phyloP scores from a whole-genome alignment of 2,888 invertebrate species.

The Sylvicola cinctus region DNA sequence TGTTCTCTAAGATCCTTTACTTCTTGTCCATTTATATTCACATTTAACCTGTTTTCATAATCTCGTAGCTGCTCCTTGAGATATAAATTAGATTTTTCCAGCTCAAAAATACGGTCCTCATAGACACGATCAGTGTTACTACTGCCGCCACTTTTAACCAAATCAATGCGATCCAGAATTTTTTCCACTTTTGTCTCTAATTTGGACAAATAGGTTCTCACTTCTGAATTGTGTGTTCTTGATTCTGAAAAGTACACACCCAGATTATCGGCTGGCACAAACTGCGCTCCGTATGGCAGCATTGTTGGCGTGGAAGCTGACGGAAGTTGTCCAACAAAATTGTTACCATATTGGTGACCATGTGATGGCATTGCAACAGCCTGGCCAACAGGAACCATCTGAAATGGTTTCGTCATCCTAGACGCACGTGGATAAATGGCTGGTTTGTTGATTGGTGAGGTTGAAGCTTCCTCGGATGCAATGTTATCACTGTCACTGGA shows the following conservation, averaged over 20 bases:
- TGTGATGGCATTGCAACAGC: no score
- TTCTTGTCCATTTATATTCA: no score
- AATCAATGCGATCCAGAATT: slow-evolving; percentile 31
- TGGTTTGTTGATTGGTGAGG: neutral
- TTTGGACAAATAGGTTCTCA: slow-evolving; percentile 40
- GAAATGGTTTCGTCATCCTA: neutral
- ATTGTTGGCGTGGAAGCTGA: no score
- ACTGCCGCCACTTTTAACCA: slow-evolving; percentile 3
- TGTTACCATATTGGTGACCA: no score
- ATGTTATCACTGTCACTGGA: slow-evolving; percentile 22
- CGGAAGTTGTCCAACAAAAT: no score
- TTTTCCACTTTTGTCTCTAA: slow-evolving; percentile 40
- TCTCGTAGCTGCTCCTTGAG: no score
- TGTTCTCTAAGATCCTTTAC: no score
- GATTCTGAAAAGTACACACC: slow-evolving; percentile 36
- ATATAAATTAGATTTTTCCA: no score
- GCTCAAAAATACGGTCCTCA: neutral
- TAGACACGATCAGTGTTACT: slow-evolving; percentile 2
- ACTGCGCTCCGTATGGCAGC: no score
- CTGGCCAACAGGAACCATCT: neutral
- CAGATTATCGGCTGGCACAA: slow-evolving; percentile 20
- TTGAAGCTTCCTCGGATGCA: slow-evolving; percentile 2
- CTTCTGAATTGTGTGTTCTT: slow-evolving; percentile 40
- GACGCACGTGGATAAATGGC: neutral
- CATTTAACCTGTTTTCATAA: no score